These are phyloP conservation scores for Nudaria mundana DNA, from an alignment of 2,888 invertebrate genomes.

Conservation along the genomic window DNA sequence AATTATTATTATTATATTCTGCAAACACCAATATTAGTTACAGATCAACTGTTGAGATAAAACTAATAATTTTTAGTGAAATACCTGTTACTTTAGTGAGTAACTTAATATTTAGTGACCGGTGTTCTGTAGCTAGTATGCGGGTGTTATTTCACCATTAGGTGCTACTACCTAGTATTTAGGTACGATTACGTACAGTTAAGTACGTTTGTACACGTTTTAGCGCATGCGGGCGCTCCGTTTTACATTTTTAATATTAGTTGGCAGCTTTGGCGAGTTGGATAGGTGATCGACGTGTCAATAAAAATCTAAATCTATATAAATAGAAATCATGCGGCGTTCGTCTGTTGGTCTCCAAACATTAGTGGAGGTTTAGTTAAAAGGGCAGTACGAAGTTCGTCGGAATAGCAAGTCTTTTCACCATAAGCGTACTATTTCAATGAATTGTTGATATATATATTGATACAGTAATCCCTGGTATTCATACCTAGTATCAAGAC, in stretches of 20 bases:
- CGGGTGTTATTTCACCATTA: slow-evolving; percentile 61
- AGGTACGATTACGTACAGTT: slow-evolving; percentile 30
- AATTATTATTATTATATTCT: slow-evolving; percentile 38
- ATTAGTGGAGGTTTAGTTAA: too few species aligned
- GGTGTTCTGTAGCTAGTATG: slow-evolving; percentile 33
- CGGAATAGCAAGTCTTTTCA: too few species aligned
- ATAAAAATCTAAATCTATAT: neutral
- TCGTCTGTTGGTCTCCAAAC: too few species aligned
- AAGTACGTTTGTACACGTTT: slow-evolving; percentile 22
- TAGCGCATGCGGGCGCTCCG: slow-evolving; percentile 16
- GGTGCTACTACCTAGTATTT: slow-evolving; percentile 72
- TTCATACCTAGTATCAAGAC: too few species aligned
- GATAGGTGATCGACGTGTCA: slow-evolving; percentile 14
- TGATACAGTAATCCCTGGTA: too few species aligned
- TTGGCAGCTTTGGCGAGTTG: slow-evolving; percentile 44
- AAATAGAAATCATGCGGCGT: too few species aligned
- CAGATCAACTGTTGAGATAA: slow-evolving; percentile 7
- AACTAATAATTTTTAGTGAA: neutral
- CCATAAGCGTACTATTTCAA: too few species aligned
- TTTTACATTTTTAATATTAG: slow-evolving; percentile 32
- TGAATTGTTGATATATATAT: too few species aligned
- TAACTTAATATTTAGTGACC: slow-evolving; percentile 31
- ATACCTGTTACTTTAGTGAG: slow-evolving; percentile 6
- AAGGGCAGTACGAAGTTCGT: too few species aligned
- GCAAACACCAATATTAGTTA: slow-evolving; percentile 12